These are phyloP conservation scores for Peromyscus maniculatus DNA, from an alignment of 2,113 vertebrate genomes.

Conservation along the genomic window DNA sequence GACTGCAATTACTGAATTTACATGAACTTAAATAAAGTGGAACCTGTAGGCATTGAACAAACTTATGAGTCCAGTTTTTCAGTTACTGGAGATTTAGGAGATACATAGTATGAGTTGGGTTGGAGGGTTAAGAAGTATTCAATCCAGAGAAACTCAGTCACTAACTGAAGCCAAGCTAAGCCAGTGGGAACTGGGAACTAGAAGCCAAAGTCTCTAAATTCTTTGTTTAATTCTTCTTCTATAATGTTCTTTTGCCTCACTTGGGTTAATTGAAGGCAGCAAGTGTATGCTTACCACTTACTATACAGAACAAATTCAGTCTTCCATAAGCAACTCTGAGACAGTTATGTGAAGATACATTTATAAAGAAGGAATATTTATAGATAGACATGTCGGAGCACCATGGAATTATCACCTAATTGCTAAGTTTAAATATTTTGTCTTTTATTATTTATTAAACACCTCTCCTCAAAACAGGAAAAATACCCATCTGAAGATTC, in stretches of 20 bases:
- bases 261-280: background rate
- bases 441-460: background rate
- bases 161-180: background rate
- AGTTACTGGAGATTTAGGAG: background rate
- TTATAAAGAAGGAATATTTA: constrained; percentile 29
- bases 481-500: background rate
- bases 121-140: background rate
- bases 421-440: background rate
- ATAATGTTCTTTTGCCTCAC: background rate
- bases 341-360: background rate
- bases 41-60: background rate
- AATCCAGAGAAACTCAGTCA: background rate
- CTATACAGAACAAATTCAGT: background rate
- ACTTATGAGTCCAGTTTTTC: background rate
- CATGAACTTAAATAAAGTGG: background rate
- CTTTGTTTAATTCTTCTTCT: background rate
- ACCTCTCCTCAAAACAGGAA: background rate
- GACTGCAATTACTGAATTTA: background rate
- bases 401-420: background rate
- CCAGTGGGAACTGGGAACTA: background rate
- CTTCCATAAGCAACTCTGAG: background rate
- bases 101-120: background rate
- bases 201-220: background rate
- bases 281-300: background rate
- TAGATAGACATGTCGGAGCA: background rate